These are phyloP conservation scores for Drosophila greeni DNA, from an alignment of 2,888 invertebrate genomes.

Conservation along the genomic window DNA sequence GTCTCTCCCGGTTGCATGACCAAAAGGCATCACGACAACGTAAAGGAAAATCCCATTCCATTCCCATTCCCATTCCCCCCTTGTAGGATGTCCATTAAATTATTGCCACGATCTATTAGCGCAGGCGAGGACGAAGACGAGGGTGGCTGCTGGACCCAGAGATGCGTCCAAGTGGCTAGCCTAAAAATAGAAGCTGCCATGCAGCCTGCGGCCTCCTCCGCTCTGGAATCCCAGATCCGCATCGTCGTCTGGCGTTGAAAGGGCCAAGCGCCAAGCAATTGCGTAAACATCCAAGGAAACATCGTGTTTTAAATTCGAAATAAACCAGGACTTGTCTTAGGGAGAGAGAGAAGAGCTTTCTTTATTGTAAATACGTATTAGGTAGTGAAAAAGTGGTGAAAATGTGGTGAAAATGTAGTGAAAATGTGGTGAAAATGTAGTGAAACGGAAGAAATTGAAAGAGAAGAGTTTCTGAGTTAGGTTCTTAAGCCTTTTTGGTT, in stretches of 20 bases:
- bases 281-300: constrained; percentile 8
- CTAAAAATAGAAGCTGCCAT: constrained; percentile 44
- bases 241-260: constrained; percentile 55
- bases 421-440: no score
- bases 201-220: constrained; percentile 1
- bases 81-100: constrained; percentile 60
- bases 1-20: constrained; percentile 20
- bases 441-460: no score
- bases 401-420: no score
- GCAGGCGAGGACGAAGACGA: constrained; percentile 56
- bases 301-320: neutral
- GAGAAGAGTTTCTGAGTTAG: neutral
- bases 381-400: no score
- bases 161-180: constrained; percentile 9
- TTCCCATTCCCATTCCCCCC: neutral
- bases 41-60: constrained; percentile 1
- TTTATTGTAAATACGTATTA: no score
- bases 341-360: no score
- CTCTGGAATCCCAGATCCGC: constrained; percentile 41
- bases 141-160: constrained; percentile 8
- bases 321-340: neutral
- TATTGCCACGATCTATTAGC: constrained; percentile 71
- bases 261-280: constrained; percentile 42
- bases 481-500: neutral
- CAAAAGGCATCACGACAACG: constrained; percentile 33